phyloP scores from a whole-genome alignment of 2,888 invertebrate species.

The Spatulosminthurus flaviceps region DNA sequence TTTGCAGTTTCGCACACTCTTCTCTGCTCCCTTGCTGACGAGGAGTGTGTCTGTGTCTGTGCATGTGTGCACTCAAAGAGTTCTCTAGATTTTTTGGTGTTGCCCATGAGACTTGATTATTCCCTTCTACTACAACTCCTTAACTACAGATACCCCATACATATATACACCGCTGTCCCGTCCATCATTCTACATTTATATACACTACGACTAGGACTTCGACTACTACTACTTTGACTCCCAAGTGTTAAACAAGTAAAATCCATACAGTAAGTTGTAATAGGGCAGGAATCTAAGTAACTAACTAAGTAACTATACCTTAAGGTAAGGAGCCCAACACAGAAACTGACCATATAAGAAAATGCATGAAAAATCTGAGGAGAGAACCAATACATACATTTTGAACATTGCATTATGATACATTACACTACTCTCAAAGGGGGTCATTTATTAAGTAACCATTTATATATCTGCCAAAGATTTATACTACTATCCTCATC shows the following conservation, averaged over 20 bases:
- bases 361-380: background rate
- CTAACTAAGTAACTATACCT: too few relatives aligned
- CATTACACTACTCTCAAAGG: background rate
- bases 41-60: background rate
- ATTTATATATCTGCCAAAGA: background rate
- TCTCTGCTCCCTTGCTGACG: constrained; percentile 14
- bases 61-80: background rate
- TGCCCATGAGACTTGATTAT: constrained; percentile 13
- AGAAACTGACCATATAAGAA: too few relatives aligned
- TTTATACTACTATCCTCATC: background rate
- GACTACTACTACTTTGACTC: background rate
- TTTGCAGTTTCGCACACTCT: constrained; percentile 24
- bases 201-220: too few relatives aligned
- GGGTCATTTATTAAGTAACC: constrained; percentile 29
- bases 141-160: background rate
- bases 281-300: background rate
- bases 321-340: background rate
- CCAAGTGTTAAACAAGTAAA: background rate
- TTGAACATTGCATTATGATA: constrained; percentile 7
- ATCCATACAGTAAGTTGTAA: constrained; percentile 4
- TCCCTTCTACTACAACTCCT: background rate
- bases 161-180: background rate
- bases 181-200: background rate
- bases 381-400: background rate
- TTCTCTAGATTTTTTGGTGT: background rate